Evolutionary conservation across 1,140 invertebrate species (phyloP), one percentile per base, ranked within the genome.

Genomic region (Pachyrhynchus sulphureomaculatus): DNA sequence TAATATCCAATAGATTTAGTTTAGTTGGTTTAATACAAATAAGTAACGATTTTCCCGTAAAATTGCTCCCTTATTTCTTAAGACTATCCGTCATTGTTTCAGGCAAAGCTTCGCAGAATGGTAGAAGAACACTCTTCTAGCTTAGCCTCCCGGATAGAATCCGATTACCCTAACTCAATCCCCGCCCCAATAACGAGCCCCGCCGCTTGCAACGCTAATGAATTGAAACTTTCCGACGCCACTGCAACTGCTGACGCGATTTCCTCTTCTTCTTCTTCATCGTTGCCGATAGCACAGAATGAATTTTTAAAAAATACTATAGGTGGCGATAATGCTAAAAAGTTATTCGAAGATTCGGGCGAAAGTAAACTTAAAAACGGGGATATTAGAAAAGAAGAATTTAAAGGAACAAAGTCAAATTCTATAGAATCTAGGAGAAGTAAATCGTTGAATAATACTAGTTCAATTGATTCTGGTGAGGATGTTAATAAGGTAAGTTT

Each of bases 81-180:
- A 5, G 13, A 4, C 4, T 36, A 36, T n/a, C 4, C 34, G 2
- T n/a, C 13, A 15, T 41, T 42, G 26, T 47, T 49, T 10, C 24
- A 74, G 67, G 69, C 66, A 58, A 72, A 73, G 66, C 68, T 73
- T 71, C 72, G 72, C 73, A 75, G 70, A 75, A 75, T 75, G 73
- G 73, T 75, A 70, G 73, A 75, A 67, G 73, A 75, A 72, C 70
- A 75, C 62, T 71, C 72, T 42, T 60, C 67, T 26, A 68, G 72
- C 57, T 51, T 74, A 48, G 67, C 65, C 64, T 54, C 72, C 66
- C 71, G 71, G 68, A 72, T 72, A 59, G 69, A 72, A 47, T 67
- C 73, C 70, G 73, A 75, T 24, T 75, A 68, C 52, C 67, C 69
- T 23, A 68, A 59, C 48, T 66, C 67, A 4, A 65, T 56, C 18